Conservation (phyloP, 2,797 vertebrate genomes). For the Harpagifer antarcticus region DNA sequence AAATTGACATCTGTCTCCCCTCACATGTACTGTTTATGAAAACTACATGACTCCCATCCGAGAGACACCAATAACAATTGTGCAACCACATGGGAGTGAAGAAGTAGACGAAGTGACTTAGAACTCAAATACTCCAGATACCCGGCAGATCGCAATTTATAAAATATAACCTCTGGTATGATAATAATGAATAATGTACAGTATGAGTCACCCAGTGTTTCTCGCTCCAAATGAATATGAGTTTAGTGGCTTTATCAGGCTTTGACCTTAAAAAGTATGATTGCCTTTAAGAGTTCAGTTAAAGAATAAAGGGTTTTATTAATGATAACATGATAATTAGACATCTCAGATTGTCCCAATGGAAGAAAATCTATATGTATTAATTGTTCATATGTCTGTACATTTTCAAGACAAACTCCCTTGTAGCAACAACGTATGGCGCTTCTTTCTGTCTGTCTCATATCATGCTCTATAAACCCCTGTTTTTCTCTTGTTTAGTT, state of each 20-base stretch:
- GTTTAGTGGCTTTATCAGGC: too few species aligned
- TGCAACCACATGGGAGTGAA: background rate
- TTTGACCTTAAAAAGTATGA: background rate
- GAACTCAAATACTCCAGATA: background rate
- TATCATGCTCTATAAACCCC: background rate
- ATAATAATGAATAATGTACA: background rate
- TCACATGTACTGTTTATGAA: conserved; percentile 4
- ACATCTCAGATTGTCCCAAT: background rate
- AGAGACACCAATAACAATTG: background rate
- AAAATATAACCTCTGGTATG: background rate
- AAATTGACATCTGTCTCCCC: background rate
- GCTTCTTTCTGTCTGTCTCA: background rate
- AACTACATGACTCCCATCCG: background rate
- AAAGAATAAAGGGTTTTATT: background rate
- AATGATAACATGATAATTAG: background rate
- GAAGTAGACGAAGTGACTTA: background rate
- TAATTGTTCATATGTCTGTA: background rate
- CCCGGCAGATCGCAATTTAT: background rate
- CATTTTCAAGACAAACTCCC: background rate
- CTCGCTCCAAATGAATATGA: background rate
- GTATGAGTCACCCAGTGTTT: background rate
- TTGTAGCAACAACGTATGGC: background rate
- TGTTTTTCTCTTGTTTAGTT: background rate
- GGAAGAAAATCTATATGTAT: background rate
- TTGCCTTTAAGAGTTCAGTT: background rate